These are phyloP conservation scores for Asarcornis scutulata DNA, from an alignment of 2,113 vertebrate species.

Conservation along the genomic window DNA sequence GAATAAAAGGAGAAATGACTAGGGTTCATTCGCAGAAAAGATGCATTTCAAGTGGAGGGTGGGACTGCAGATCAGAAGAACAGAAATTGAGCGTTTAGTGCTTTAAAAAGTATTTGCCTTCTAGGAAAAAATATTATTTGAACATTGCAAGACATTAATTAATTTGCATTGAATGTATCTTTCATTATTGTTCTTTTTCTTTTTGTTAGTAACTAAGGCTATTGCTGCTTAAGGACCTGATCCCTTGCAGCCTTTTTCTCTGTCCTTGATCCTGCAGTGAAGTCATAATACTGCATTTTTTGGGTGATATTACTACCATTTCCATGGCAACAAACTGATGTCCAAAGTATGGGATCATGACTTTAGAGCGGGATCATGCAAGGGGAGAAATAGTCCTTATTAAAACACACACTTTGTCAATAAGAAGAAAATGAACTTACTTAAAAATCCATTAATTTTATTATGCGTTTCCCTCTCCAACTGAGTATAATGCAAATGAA, in stretches of 20 bases:
- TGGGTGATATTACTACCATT: constrained; percentile 59
- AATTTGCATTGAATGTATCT: constrained; percentile 14
- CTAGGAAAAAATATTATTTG: background rate
- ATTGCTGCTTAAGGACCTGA: constrained; percentile 8
- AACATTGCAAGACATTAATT: background rate
- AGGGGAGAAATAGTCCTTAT: constrained; percentile 56
- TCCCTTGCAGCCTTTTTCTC: constrained; percentile 16
- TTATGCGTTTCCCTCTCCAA: background rate
- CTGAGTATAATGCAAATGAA: background rate
- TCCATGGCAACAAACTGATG: constrained; percentile 77
- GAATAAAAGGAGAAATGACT: background rate
- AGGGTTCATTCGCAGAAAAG: background rate
- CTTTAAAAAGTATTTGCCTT: background rate
- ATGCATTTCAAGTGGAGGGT: background rate
- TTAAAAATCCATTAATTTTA: constrained; percentile 2
- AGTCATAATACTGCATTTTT: constrained; percentile 65
- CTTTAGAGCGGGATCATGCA: constrained; percentile 38
- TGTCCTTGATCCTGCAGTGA: constrained; percentile 48
- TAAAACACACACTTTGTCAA: constrained; percentile 49
- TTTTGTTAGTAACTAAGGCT: constrained; percentile 3
- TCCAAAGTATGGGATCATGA: constrained; percentile 53
- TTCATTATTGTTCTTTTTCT: constrained; percentile 1
- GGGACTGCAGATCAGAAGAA: background rate
- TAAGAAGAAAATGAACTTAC: background rate
- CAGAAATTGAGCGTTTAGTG: background rate